Evolutionary conservation across 2,888 invertebrate genomes (phyloP).

Genomic region (Drosophila paramelanica): DNA sequence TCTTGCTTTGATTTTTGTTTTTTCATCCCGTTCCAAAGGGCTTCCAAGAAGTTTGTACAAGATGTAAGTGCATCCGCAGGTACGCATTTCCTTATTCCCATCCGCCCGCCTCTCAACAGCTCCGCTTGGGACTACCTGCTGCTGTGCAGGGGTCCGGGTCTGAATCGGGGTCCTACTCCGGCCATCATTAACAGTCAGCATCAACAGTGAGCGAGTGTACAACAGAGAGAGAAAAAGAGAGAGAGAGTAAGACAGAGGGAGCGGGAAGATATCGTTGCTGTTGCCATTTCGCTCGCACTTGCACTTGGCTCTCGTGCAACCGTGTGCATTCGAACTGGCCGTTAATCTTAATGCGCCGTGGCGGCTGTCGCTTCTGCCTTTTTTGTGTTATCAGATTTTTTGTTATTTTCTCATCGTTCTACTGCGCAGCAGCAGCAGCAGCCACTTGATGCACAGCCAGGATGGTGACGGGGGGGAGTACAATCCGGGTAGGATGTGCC

Average conservation of each 20-base stretch:
- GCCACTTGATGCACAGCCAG: conserved; percentile 69
- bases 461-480: conserved; percentile 9
- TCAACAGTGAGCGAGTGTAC: not conserved
- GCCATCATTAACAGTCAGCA: conserved; percentile 49
- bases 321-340: conserved; percentile 47
- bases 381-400: conserved; percentile 73
- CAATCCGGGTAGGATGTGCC: conserved; percentile 52
- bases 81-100: conserved; percentile 72
- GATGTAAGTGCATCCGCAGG: conserved; percentile 72
- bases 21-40: conserved; percentile 25
- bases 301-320: conserved; percentile 4
- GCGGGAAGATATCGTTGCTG: conserved; percentile 6
- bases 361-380: conserved; percentile 78
- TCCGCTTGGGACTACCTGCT: conserved; percentile 39
- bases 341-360: conserved; percentile 78
- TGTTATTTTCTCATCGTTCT: conserved; percentile 63
- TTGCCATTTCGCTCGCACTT: not conserved
- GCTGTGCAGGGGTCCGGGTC: conserved; percentile 7
- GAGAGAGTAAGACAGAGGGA: not conserved
- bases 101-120: conserved; percentile 17
- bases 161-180: not conserved
- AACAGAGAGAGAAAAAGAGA: too few species aligned
- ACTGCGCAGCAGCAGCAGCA: conserved; percentile 68
- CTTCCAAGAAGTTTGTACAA: conserved; percentile 76
- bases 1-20: conserved; percentile 19